Percentiles rank a stretch among this genome's conserved stretches.
phyloP scores from a whole-genome alignment of 2,797 vertebrate genomes.

The Microctenopoma stevenorrisi region DNA sequence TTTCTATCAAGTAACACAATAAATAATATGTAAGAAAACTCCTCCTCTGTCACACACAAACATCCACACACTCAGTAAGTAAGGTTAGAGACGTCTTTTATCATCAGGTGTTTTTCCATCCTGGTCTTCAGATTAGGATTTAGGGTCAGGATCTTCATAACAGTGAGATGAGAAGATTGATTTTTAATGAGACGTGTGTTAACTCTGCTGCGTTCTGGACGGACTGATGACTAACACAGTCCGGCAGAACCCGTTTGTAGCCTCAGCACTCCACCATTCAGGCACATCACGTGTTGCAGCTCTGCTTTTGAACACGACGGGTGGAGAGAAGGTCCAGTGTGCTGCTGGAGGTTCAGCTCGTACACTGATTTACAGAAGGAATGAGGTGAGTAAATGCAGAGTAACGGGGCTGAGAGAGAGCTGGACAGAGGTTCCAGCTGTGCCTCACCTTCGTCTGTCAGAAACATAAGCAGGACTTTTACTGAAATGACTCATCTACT shows the following conservation, averaged over 20 bases:
- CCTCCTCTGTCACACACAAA: neutral
- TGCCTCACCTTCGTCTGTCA: too few species aligned
- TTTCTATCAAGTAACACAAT: constrained; percentile 13
- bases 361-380: too few species aligned
- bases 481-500: too few species aligned
- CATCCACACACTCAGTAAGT: constrained; percentile 26
- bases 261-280: neutral
- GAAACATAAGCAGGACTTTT: too few species aligned
- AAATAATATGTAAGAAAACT: constrained; percentile 5
- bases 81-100: constrained; percentile 13
- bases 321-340: too few species aligned
- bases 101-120: constrained; percentile 41
- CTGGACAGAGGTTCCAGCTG: too few species aligned
- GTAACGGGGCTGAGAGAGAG: too few species aligned
- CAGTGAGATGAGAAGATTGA: neutral
- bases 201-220: neutral
- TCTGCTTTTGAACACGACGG: neutral
- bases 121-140: constrained; percentile 34
- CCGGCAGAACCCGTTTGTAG: neutral
- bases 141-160: neutral
- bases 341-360: too few species aligned
- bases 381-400: too few species aligned
- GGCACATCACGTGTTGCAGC: neutral
- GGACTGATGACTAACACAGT: neutral
- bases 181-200: too few species aligned